Evolutionary conservation across 2,113 vertebrate genomes (phyloP).

Genomic region (Genyomyrus donnyi): DNA sequence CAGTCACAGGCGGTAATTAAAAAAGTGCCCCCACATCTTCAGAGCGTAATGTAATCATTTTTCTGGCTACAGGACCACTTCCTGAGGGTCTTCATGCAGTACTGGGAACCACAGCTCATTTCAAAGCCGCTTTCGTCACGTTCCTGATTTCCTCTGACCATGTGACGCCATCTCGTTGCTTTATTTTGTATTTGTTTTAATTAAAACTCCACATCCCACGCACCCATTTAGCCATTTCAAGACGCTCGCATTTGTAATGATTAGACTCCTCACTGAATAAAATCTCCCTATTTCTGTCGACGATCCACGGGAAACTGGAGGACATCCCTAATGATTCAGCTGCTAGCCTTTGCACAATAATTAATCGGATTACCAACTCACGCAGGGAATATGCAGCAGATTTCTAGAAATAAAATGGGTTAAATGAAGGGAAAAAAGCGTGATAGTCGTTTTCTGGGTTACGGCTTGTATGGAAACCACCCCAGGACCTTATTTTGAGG

Average conservation of each 20-base stretch:
- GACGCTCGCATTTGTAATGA: neutral
- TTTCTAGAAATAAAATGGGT: neutral
- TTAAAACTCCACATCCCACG: neutral
- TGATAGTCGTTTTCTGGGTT: neutral
- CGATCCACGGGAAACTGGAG: neutral
- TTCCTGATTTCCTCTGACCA: neutral
- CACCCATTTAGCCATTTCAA: neutral
- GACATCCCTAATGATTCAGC: neutral
- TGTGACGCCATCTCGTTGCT: neutral
- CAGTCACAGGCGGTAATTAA: neutral
- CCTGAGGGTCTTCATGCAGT: neutral
- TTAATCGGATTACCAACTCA: slow-evolving; percentile 5
- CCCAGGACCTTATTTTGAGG: neutral
- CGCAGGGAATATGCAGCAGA: neutral
- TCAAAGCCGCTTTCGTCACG: neutral
- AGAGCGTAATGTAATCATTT: neutral
- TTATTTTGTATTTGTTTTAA: neutral
- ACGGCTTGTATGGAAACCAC: neutral
- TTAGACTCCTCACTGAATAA: neutral
- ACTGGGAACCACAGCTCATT: neutral
- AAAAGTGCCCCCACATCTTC: neutral
- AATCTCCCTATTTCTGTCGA: neutral
- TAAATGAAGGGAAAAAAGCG: neutral
- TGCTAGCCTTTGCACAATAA: neutral
- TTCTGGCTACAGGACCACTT: neutral